These are phyloP conservation scores for Artemia sp. DNA, from an alignment of 2,888 invertebrate species.

Conservation along the genomic window DNA sequence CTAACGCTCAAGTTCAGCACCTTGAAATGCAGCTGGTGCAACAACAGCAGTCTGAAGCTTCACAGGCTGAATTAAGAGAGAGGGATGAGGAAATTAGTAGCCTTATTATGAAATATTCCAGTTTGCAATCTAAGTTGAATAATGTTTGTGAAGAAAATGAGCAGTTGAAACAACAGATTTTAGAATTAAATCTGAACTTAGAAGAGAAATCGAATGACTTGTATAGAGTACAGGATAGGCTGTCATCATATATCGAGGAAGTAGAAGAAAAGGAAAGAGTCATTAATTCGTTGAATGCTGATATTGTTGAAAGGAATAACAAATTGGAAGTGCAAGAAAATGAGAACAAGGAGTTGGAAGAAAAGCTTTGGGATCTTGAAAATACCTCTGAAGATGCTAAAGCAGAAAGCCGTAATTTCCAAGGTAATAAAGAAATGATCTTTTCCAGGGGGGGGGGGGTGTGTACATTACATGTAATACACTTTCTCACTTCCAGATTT, in stretches of 20 bases:
- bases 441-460: too few species aligned
- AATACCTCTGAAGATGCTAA: too few species aligned
- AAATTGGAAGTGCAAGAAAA: too few species aligned
- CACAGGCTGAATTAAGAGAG: not conserved
- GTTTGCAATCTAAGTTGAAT: not conserved
- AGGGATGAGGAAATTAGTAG: conserved; percentile 11
- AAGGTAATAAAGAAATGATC: too few species aligned
- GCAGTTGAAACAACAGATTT: not conserved
- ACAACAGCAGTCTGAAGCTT: not conserved
- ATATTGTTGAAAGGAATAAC: not conserved
- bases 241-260: not conserved
- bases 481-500: too few species aligned
- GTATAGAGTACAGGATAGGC: not conserved
- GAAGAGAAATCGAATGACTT: not conserved
- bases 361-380: too few species aligned
- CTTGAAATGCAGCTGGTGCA: not conserved
- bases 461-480: too few species aligned
- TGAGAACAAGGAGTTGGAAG: too few species aligned
- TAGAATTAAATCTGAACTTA: not conserved
- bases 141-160: not conserved
- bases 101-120: conserved; percentile 9
- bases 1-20: not conserved
- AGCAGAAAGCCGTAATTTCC: too few species aligned
- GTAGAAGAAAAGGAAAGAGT: conserved; percentile 2
- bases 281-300: not conserved